Evolutionary conservation across 2,888 invertebrate genomes (phyloP), one percentile per base, ranked within the genome.

Genomic region (Palloptera scutellata): DNA sequence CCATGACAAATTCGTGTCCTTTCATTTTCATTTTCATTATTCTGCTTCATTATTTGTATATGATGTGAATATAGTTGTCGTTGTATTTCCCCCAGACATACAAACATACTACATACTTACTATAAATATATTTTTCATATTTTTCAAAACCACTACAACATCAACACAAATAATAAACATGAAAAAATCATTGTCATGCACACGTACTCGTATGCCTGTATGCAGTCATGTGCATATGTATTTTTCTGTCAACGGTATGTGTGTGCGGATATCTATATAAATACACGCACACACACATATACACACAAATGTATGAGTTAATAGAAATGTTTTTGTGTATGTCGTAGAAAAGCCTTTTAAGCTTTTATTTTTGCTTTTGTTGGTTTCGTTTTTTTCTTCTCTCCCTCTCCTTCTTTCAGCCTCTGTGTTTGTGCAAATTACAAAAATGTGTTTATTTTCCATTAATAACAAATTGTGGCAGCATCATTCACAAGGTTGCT

Each of bases 1-100:
- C 30, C n/a, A 58, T 48, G 57, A 40, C 48, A 57, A 64, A 64
- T 64, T 64, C 19, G 55, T 48, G 45, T 64, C 45, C 40, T 19
- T 64, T 64, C 64, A 57, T 64, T 64, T 57, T 57, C 43, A 64
- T 57, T 57, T 64, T 57, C 43, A 64, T 57, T 57, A 55, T 40
- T 12, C 48, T 43, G 55, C 64, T 48, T 40, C 54, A 54, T 63
- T 54, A 63, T 61, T 61, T 61, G 52, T 51, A 48, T 30, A 15
- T 12, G 17, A n/a, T 51, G 61, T 51, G 61, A n/a, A 52, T 40
- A 52, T 40, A 52, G n/a, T 48, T 61, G 30, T 51, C 45, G 51
- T n/a, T 61, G 11, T 52, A 17, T 48, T 61, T 45, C 52, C 19
- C 4, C 5, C 48, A 15, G 4, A 2, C 48, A n/a, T 13, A 6